A percentile compares a stretch with the other conserved stretches of the same genome.
These are phyloP conservation scores for Stichopus chloronotus DNA, from an alignment of 35 echinoderm and acorn worm genomes.

Conservation along the genomic window DNA sequence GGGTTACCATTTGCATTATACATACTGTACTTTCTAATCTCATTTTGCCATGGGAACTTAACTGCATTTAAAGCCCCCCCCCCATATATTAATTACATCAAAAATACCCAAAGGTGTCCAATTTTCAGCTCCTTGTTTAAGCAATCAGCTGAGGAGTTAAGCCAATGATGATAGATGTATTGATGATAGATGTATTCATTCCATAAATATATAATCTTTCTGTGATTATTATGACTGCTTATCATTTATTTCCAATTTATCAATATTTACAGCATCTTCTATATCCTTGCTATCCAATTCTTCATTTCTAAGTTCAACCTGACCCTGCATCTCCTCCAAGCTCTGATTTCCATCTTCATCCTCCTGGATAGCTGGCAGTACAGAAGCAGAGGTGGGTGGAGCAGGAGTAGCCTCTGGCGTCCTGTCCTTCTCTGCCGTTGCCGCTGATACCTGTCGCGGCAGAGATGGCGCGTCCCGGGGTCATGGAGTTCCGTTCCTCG, in stretches of 20 bases:
- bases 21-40: too few species aligned
- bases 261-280: constrained; percentile 11
- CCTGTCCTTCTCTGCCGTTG: not conserved
- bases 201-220: too few species aligned
- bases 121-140: too few species aligned
- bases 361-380: not conserved
- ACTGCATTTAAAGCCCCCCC: too few species aligned
- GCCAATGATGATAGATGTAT: too few species aligned
- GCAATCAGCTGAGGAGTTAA: too few species aligned
- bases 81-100: too few species aligned
- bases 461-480: not conserved
- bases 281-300: not conserved
- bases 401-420: too few species aligned
- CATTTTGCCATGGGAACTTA: too few species aligned
- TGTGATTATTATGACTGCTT: not conserved
- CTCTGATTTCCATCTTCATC: not conserved
- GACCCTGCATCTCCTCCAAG: not conserved
- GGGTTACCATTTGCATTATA: too few species aligned
- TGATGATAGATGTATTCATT: too few species aligned
- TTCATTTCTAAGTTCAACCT: not conserved
- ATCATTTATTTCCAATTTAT: constrained; percentile 13
- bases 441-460: constrained; percentile 1
- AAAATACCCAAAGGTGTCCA: too few species aligned
- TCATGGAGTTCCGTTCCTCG: not conserved
- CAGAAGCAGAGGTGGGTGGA: not conserved